Evolutionary conservation across 2,113 vertebrate species (phyloP).

Genomic region (Urocolius indicus): DNA sequence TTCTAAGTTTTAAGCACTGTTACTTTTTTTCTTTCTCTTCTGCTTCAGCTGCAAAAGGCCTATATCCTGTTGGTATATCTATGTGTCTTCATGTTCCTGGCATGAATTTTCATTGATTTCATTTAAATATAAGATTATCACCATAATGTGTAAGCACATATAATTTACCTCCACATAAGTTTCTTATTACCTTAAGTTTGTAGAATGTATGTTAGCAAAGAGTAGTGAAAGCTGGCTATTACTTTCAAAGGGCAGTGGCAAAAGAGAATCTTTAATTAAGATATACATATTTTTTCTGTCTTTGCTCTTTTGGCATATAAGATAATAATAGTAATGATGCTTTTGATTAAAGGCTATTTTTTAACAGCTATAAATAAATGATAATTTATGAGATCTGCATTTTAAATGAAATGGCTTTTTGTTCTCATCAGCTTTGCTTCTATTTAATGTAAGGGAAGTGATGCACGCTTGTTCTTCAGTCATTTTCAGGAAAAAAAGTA

Average conservation of each 20-base stretch:
- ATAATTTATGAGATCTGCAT: neutral
- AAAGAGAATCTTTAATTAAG: neutral
- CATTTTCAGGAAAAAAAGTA: neutral
- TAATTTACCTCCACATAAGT: neutral
- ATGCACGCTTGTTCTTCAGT: neutral
- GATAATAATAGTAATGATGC: neutral
- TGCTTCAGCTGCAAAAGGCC: neutral
- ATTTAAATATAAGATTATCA: neutral
- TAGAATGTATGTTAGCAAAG: neutral
- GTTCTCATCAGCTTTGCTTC: neutral
- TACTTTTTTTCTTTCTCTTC: neutral
- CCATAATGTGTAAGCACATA: neutral
- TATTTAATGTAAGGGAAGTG: neutral
- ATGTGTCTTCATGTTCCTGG: neutral
- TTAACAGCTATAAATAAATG: neutral
- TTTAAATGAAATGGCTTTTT: neutral
- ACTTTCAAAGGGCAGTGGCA: neutral
- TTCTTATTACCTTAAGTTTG: neutral
- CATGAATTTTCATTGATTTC: neutral
- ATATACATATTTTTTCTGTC: neutral
- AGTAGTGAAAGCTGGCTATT: neutral
- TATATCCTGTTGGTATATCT: neutral
- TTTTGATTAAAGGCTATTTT: neutral
- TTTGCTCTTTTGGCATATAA: neutral
- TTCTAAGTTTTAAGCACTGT: neutral